Conservation (phyloP, 2,113 vertebrate genomes). For the Xenopus laevis region DNA sequence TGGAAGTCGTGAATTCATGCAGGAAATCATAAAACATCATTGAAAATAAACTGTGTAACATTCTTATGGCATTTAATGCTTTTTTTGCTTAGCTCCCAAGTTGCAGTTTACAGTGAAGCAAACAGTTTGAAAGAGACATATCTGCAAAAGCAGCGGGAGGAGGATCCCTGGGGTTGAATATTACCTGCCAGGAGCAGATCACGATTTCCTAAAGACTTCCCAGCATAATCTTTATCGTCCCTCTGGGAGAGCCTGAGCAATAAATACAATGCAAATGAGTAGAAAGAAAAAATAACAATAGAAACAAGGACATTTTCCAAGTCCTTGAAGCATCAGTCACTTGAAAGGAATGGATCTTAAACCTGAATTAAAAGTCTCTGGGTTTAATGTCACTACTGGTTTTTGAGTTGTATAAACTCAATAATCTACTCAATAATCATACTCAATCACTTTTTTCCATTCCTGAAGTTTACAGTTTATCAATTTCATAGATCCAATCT, state of each 20-base stretch:
- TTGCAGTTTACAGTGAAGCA: slow-evolving; percentile 23
- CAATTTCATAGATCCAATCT: too few relatives aligned
- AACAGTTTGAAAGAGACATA: slow-evolving; percentile 12
- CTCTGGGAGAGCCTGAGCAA: slow-evolving; percentile 37
- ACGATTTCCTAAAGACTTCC: slow-evolving; percentile 40
- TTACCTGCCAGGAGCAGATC: slow-evolving; percentile 32
- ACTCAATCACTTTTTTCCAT: too few relatives aligned
- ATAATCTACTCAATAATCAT: too few relatives aligned
- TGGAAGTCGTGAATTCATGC: slow-evolving; percentile 13
- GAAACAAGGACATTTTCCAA: slow-evolving; percentile 19
- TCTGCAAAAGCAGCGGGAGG: slow-evolving; percentile 14
- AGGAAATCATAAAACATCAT: slow-evolving; percentile 38
- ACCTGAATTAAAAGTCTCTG: slow-evolving; percentile 25
- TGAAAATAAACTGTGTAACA: slow-evolving; percentile 44
- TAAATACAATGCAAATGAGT: slow-evolving; percentile 39
- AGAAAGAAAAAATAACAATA: slow-evolving; percentile 39
- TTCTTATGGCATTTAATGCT: slow-evolving; percentile 39
- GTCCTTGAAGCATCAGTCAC: slow-evolving; percentile 25
- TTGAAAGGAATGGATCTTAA: slow-evolving; percentile 19
- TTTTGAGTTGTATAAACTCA: slow-evolving; percentile 18
- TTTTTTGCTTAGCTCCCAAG: slow-evolving; percentile 15
- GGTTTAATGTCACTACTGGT: slow-evolving; percentile 29
- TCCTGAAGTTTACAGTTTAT: too few relatives aligned
- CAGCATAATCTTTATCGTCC: slow-evolving; percentile 11
- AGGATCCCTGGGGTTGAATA: slow-evolving; percentile 18